Conservation (phyloP, 2,797 vertebrate genomes). For the Rallus crepitans region DNA sequence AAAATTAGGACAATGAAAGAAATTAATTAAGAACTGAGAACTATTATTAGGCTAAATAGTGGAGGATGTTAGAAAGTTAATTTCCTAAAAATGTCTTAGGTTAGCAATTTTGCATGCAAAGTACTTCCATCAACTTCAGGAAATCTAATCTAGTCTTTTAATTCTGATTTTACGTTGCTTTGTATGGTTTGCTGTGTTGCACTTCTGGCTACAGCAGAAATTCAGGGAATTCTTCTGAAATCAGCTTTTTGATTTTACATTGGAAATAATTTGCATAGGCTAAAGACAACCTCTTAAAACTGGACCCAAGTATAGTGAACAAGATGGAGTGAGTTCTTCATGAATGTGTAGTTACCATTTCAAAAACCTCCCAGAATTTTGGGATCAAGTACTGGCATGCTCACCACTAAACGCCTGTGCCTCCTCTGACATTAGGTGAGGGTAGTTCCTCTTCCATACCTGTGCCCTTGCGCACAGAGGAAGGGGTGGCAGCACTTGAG, state of each 20-base stretch:
- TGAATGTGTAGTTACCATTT: background rate
- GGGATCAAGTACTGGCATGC: background rate
- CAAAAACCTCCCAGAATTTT: background rate
- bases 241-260: background rate
- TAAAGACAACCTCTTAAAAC: background rate
- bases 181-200: background rate
- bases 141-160: background rate
- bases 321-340: background rate
- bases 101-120: background rate
- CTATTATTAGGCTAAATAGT: background rate
- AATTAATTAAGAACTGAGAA: background rate
- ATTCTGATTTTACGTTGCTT: background rate
- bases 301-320: fast-evolving
- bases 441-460: background rate
- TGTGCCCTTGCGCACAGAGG: background rate
- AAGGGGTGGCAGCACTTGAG: background rate
- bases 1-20: background rate
- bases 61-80: background rate
- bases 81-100: background rate
- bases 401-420: background rate
- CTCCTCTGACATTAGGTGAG: background rate
- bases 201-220: background rate
- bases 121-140: background rate
- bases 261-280: background rate
- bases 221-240: background rate